Conservation (phyloP, 2,888 invertebrate genomes). For the Amphipyra tragopoginis region DNA sequence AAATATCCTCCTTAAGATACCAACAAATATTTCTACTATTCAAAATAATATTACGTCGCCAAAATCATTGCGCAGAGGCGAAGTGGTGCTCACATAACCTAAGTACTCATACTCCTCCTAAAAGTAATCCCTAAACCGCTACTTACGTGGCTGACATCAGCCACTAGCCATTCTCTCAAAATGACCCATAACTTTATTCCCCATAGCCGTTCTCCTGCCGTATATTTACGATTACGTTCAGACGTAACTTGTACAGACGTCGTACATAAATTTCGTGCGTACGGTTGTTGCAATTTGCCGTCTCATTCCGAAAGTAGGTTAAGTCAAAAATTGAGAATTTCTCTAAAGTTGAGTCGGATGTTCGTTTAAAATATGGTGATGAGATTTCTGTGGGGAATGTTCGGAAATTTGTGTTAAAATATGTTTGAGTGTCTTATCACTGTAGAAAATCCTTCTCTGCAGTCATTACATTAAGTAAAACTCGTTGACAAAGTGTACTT, state of each 20-base stretch:
- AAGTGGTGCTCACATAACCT: constrained; percentile 24
- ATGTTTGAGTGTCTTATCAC: background rate
- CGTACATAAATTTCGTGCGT: constrained; percentile 60
- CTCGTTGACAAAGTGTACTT: background rate
- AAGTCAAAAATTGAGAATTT: constrained; percentile 55
- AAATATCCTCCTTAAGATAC: background rate
- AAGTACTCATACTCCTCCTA: constrained; percentile 25
- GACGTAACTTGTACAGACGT: constrained; percentile 58
- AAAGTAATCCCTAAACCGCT: constrained; percentile 38
- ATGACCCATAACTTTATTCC: constrained; percentile 60
- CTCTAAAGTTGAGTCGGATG: constrained; percentile 37
- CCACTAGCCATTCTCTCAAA: constrained; percentile 47
- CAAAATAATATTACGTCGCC: background rate
- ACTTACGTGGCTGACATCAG: constrained; percentile 34
- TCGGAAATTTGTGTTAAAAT: constrained; percentile 20
- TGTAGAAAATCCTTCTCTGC: background rate
- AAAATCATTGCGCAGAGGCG: constrained; percentile 2
- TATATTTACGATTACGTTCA: constrained; percentile 60
- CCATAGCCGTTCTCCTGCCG: constrained; percentile 52
- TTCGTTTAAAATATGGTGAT: constrained; percentile 43
- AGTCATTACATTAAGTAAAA: constrained; percentile 10
- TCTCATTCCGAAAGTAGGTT: constrained; percentile 52
- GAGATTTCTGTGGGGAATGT: constrained; percentile 26
- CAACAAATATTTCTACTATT: background rate
- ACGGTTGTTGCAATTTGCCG: constrained; percentile 56